phyloP scores from a whole-genome alignment of 2,113 vertebrate species.

The Herpetotheres cachinnans region DNA sequence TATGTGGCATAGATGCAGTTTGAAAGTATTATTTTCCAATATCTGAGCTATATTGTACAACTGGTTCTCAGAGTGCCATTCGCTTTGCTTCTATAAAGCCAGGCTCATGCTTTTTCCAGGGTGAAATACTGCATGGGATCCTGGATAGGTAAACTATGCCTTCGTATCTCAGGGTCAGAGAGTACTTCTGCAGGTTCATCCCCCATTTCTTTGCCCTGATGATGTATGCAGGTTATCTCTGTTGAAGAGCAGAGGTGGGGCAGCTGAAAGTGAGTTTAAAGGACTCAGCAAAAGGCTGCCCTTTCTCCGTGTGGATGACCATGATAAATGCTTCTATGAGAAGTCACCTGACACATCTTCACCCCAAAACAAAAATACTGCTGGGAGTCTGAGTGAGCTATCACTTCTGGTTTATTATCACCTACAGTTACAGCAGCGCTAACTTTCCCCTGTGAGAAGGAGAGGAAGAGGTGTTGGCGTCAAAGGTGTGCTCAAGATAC shows the following conservation, averaged over 20 bases:
- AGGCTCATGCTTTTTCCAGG: neutral
- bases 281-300: neutral
- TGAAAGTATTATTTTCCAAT: neutral
- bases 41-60: neutral
- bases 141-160: neutral
- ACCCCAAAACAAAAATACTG: neutral
- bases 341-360: neutral
- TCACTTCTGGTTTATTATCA: neutral
- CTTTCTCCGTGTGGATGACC: neutral
- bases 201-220: neutral
- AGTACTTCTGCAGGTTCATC: neutral
- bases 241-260: neutral
- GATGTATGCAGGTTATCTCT: neutral
- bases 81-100: neutral
- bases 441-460: neutral
- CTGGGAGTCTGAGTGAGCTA: neutral
- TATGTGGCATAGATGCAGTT: neutral
- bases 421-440: neutral
- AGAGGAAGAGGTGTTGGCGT: neutral
- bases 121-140: neutral
- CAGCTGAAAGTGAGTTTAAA: neutral
- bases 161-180: rapidly evolving
- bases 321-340: neutral
- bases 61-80: neutral
- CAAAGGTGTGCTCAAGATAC: neutral